Conservation (phyloP, 2,797 vertebrate species). For the Oreochromis grahami region DNA sequence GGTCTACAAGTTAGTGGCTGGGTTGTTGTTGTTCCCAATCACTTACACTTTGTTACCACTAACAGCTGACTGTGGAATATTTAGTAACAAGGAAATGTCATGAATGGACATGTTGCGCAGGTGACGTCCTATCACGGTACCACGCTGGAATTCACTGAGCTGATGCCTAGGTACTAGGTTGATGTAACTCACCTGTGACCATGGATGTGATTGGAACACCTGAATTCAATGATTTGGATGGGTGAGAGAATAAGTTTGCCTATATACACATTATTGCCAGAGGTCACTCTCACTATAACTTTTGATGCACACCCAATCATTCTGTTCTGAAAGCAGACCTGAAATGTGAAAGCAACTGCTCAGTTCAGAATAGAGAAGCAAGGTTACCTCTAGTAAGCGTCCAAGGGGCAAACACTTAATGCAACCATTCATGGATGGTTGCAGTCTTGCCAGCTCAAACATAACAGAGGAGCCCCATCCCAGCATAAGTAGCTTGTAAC, state of each 20-base stretch:
- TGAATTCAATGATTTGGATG: neutral
- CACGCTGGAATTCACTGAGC: neutral
- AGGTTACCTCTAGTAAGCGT: neutral
- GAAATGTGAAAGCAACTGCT: neutral
- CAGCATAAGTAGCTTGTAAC: neutral
- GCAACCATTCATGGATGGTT: neutral
- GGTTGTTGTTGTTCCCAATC: neutral
- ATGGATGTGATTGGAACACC: neutral
- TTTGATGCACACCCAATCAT: neutral
- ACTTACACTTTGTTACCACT: neutral
- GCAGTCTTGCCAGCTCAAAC: neutral
- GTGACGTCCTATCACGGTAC: fast-evolving
- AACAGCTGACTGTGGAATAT: neutral
- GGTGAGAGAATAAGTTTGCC: neutral
- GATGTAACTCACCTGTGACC: neutral
- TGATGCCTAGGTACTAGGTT: neutral
- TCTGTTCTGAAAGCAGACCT: neutral
- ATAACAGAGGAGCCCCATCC: neutral
- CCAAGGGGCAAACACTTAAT: neutral
- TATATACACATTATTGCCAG: neutral
- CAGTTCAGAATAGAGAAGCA: neutral
- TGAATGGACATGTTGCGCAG: neutral
- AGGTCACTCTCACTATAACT: neutral
- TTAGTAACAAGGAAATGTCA: neutral
- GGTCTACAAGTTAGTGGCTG: neutral